A percentile compares a stretch with the other conserved stretches of the same genome.
These are phyloP conservation scores for Aradophagus sp. DNA, from an alignment of 1,140 invertebrate species.

Conservation along the genomic window DNA sequence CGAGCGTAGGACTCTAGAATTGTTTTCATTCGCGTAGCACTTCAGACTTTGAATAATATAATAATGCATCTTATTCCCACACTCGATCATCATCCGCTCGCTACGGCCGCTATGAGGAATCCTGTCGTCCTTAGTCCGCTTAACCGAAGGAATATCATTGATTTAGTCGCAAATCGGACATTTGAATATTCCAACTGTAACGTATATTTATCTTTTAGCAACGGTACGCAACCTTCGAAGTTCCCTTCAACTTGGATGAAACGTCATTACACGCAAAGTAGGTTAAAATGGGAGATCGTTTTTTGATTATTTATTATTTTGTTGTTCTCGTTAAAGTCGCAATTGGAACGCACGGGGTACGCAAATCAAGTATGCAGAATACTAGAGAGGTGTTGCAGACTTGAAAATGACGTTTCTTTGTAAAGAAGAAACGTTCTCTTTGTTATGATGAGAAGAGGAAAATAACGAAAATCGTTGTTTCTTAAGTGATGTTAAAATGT, in stretches of 20 bases:
- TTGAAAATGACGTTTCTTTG: no score
- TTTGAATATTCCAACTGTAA: slow-evolving; percentile 44
- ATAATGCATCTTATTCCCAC: slow-evolving; percentile 55
- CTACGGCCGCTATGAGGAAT: slow-evolving; percentile 53
- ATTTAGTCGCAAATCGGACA: slow-evolving; percentile 41
- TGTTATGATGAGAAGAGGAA: no score
- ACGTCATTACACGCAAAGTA: slow-evolving; percentile 27
- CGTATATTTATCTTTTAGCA: slow-evolving; percentile 39
- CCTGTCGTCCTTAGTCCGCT: slow-evolving; percentile 61
- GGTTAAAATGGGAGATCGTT: slow-evolving; percentile 27
- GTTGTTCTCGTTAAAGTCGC: no score
- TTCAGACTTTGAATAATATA: slow-evolving; percentile 47
- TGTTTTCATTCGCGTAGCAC: slow-evolving; percentile 33
- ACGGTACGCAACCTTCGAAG: slow-evolving; percentile 37
- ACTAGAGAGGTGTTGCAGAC: no score
- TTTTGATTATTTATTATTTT: slow-evolving; percentile 20
- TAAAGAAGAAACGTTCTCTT: no score
- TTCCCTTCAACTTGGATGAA: slow-evolving; percentile 53
- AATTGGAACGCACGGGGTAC: no score
- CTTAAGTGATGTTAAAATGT: no score
- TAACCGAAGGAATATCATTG: slow-evolving; percentile 43
- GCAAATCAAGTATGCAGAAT: no score
- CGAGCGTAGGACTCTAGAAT: slow-evolving; percentile 30
- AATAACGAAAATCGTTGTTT: no score
- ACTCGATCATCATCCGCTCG: slow-evolving; percentile 50